These are phyloP conservation scores for Sardina pilchardus DNA, from an alignment of 2,113 vertebrate genomes.

Conservation along the genomic window DNA sequence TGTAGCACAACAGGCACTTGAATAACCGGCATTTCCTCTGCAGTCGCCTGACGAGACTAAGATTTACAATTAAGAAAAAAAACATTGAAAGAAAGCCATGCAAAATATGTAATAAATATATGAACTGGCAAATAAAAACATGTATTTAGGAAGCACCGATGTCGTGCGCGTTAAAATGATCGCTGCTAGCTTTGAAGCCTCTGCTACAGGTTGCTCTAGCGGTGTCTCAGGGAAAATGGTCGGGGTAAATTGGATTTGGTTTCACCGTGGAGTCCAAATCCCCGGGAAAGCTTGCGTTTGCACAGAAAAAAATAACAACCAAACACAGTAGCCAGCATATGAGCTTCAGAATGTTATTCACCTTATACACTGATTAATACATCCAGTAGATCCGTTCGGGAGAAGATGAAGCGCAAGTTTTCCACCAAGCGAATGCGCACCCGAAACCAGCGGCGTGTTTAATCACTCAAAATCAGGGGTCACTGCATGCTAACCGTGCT, in stretches of 20 bases:
- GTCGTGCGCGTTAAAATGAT: background rate
- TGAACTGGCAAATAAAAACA: background rate
- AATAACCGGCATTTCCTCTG: background rate
- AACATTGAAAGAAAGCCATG: background rate
- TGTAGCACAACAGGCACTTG: background rate
- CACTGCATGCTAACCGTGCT: slow-evolving; percentile 21
- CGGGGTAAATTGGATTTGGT: slow-evolving; percentile 33
- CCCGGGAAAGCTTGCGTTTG: slow-evolving; percentile 16
- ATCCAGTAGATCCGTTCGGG: background rate
- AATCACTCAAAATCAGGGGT: slow-evolving; percentile 24
- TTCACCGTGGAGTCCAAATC: slow-evolving; percentile 12
- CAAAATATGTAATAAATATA: background rate
- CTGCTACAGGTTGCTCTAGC: slow-evolving; percentile 48
- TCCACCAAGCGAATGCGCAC: slow-evolving; percentile 26
- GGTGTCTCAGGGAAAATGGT: slow-evolving; percentile 1
- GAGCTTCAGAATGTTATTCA: background rate
- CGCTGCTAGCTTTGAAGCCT: background rate
- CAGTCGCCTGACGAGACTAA: background rate
- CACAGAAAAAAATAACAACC: background rate
- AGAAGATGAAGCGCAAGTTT: slow-evolving; percentile 34
- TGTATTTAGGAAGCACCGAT: background rate
- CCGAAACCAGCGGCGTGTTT: slow-evolving; percentile 13
- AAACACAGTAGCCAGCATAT: background rate
- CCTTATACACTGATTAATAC: background rate
- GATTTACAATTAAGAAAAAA: background rate